A percentile compares a stretch with the other conserved stretches of the same genome.
Evolutionary conservation across 1,140 invertebrate genomes (phyloP).

Genomic region (Drosophila parvula): DNA sequence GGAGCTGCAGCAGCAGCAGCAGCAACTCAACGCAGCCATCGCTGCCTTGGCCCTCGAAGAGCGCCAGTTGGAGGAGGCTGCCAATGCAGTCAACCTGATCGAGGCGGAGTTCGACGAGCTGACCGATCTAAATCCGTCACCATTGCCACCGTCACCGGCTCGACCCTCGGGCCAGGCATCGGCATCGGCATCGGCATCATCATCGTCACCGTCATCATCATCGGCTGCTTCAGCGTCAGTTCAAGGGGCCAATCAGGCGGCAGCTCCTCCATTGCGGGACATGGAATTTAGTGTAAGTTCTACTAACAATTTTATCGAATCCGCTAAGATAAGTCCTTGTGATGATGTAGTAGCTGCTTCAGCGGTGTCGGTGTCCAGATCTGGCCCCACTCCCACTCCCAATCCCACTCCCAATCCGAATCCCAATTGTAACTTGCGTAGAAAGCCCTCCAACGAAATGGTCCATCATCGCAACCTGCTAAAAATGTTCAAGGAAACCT

Average conservation of each 20-base stretch:
- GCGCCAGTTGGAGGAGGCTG: conserved; percentile 76
- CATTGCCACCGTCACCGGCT: conserved; percentile 36
- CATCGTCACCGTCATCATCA: conserved; percentile 13
- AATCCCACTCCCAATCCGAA: conserved; percentile 10
- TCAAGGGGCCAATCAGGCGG: conserved; percentile 42
- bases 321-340: conserved; percentile 64
- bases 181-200: conserved; percentile 9
- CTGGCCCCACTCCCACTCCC: conserved; percentile 34
- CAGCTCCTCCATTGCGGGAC: conserved; percentile 62
- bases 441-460: conserved; percentile 83
- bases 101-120: conserved; percentile 79
- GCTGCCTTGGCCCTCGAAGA: conserved; percentile 75
- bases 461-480: conserved; percentile 77
- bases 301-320: conserved; percentile 81
- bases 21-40: conserved; percentile 76
- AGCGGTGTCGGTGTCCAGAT: conserved; percentile 64
- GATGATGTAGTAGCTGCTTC: conserved; percentile 75
- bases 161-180: conserved; percentile 13
- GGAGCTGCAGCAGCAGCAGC: conserved; percentile 82
- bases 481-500: conserved; percentile 82
- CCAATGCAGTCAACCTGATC: conserved; percentile 80
- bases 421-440: conserved; percentile 74
- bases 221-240: conserved; percentile 31
- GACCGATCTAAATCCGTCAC: conserved; percentile 59
- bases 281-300: conserved; percentile 84